Percentiles rank a stretch among this genome's conserved stretches.
Evolutionary conservation across 30 jellyfish, hydroid and myxozoan species (phyloP).

Genomic region (Aurelia aurita): DNA sequence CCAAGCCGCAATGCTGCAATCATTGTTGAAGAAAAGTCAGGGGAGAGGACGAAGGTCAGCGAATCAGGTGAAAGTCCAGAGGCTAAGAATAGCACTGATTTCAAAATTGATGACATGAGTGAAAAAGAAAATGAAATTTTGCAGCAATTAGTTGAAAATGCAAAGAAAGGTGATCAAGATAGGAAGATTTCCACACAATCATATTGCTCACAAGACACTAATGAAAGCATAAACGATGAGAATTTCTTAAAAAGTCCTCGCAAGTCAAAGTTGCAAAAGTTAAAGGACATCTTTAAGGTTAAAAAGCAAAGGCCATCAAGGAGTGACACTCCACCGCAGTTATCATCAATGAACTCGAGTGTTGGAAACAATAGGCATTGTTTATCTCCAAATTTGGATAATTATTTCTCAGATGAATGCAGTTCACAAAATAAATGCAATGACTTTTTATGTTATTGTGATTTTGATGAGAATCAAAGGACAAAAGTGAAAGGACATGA

Average conservation of each 20-base stretch:
- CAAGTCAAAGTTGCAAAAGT: conserved; percentile 42
- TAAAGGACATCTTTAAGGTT: conserved; percentile 23
- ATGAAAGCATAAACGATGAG: background rate
- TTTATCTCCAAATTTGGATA: conserved; percentile 30
- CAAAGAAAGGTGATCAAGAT: conserved; percentile 20
- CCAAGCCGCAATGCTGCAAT: too few species aligned
- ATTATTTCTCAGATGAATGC: conserved; percentile 30
- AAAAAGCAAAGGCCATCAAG: conserved; percentile 13
- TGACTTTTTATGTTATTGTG: conserved; percentile 51
- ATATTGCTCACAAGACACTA: conserved; percentile 16
- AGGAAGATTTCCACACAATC: conserved; percentile 8
- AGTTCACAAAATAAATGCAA: conserved; percentile 19
- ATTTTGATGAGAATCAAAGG: conserved; percentile 11
- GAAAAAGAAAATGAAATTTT: conserved; percentile 57
- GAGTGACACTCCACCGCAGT: background rate
- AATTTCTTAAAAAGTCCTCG: background rate
- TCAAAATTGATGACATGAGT: background rate
- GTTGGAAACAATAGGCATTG: background rate
- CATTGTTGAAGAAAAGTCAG: too few species aligned
- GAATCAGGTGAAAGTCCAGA: background rate
- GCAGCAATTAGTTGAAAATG: conserved; percentile 41
- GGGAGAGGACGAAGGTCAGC: background rate
- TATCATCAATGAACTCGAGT: background rate
- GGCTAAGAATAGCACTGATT: background rate
- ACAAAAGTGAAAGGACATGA: conserved; percentile 17